These are phyloP conservation scores for Eremophila alpestris DNA, from an alignment of 2,797 vertebrate species.

Conservation along the genomic window DNA sequence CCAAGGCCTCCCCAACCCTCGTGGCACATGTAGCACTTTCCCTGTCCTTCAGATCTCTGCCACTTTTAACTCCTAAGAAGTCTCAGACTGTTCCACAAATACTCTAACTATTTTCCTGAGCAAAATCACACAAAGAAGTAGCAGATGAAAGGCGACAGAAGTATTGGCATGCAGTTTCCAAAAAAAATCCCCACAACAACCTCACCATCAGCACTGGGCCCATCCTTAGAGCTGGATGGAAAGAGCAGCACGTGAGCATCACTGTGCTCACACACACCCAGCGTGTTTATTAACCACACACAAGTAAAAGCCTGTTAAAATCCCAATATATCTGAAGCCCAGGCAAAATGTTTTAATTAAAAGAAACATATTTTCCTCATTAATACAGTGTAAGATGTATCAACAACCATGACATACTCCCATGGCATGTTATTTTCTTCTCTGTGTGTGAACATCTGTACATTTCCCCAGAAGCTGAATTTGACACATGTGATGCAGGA, in stretches of 20 bases:
- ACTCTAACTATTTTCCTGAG: background rate
- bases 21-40: fast-evolving
- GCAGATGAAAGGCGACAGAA: slow-evolving; percentile 14
- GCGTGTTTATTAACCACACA: background rate
- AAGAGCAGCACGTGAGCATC: background rate
- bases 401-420: slow-evolving; percentile 38
- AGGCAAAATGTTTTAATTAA: slow-evolving; percentile 49
- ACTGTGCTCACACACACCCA: background rate
- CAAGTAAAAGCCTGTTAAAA: slow-evolving; percentile 17
- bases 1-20: background rate
- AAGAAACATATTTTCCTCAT: slow-evolving; percentile 56
- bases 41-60: background rate
- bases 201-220: background rate
- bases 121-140: background rate
- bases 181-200: background rate
- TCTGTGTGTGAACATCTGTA: slow-evolving; percentile 59
- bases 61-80: background rate
- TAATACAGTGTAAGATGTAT: slow-evolving; percentile 37
- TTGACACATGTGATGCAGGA: slow-evolving; percentile 56
- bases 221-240: background rate
- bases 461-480: slow-evolving; percentile 61
- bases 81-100: background rate
- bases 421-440: slow-evolving; percentile 37
- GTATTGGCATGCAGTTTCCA: background rate
- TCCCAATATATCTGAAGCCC: background rate